Base-by-base conservation (phyloP, 2,888 invertebrate genomes). In the Erynnis tages region DNA sequence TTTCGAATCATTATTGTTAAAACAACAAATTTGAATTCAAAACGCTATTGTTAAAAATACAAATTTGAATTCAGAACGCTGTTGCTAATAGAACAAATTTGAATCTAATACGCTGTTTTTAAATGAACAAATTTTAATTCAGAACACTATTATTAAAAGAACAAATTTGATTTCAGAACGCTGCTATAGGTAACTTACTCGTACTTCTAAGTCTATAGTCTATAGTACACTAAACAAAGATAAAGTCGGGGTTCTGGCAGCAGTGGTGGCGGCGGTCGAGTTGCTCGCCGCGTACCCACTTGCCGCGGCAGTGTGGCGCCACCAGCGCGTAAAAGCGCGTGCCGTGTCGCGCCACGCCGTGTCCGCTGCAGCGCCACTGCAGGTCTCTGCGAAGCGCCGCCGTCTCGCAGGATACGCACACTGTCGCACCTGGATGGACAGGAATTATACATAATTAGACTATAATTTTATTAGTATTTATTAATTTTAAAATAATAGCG, bases 291-390 rank as follows among this genome's bases (percentile, higher is more conserved):
- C 96, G 92, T 38, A 94, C 83, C 97, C 97, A 97, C 75, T 96
- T 95, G 29, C 97, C 97, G 69, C 95, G 95, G 79, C 97, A 97
- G 67, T 96, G 95, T 0, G 95, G 94, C n/a, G 94, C 94, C 38
- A 95, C 93, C 23, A 97, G 91, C 25, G 96, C 95, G 65, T 94
- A 94, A 94, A 95, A 97, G 53, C 96, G 91, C 7, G 96, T 96
- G 56, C 93, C 91, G 53, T 93, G 91, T 0, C 93, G 93, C 21
- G 92, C 89, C 1, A 94, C 93, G 0, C 97, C 97, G 76, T 97
- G 96, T 0, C 97, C 97, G 57, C 94, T 93, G 87, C 97, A 97
- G 40, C 95, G 91, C 92, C 93, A 94, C 55, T 94, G 93, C 19
- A 94, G 80, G 55, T 92, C 92, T 34, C 93, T 92, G 45, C 95